phyloP scores from a whole-genome alignment of 2,888 invertebrate genomes.

The Chrysina gloriosa region DNA sequence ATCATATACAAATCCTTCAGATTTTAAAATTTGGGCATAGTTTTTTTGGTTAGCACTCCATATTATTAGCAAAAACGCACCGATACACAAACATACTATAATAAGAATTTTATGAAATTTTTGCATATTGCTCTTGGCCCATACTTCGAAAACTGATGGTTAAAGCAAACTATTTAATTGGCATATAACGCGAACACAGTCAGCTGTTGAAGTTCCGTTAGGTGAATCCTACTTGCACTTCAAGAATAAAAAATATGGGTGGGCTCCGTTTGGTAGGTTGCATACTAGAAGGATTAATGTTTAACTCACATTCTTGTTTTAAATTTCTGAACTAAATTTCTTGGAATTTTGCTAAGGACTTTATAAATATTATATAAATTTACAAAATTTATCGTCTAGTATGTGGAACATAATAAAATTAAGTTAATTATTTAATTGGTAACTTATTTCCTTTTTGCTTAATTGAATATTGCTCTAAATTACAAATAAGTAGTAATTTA shows the following conservation, averaged over 20 bases:
- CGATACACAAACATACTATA: background rate
- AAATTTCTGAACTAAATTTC: background rate
- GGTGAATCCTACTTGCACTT: constrained; percentile 8
- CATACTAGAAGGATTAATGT: background rate
- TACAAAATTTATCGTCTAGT: no score
- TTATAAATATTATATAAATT: no score
- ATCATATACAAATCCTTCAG: constrained; percentile 4
- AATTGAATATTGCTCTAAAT: no score
- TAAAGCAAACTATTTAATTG: background rate
- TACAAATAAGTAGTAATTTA: no score
- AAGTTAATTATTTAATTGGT: no score
- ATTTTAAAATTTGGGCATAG: background rate
- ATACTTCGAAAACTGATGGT: background rate
- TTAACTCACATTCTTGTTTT: background rate
- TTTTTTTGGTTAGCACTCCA: background rate
- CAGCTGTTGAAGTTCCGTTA: constrained; percentile 20
- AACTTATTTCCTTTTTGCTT: no score
- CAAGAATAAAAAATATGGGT: background rate
- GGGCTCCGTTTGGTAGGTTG: background rate
- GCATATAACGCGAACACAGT: background rate
- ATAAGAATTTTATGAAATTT: constrained; percentile 8
- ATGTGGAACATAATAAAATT: no score
- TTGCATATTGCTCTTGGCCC: constrained; percentile 2
- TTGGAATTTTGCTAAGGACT: no score
- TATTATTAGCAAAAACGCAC: constrained; percentile 11